Conservation (phyloP, 2,113 vertebrate species). For the Pontoporia blainvillei region DNA sequence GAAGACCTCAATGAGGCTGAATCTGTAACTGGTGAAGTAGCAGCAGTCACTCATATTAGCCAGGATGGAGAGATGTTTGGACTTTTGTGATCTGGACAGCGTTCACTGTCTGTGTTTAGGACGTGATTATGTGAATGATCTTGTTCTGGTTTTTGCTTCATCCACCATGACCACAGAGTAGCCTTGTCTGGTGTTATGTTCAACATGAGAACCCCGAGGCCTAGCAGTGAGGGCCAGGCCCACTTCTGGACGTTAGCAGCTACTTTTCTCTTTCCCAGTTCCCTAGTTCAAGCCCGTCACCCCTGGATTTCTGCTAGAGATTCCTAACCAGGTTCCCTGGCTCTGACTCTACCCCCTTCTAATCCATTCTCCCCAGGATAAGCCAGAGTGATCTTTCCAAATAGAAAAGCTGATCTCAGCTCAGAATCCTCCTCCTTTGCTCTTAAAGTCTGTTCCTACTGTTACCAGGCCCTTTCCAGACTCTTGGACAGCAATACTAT, state of each 20-base stretch:
- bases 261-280: neutral
- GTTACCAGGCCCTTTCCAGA: no score
- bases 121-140: neutral
- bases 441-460: neutral
- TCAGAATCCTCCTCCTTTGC: neutral
- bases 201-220: neutral
- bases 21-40: neutral
- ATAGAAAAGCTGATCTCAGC: neutral
- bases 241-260: neutral
- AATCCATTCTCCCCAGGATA: neutral
- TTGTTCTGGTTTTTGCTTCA: neutral
- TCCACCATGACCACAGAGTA: neutral
- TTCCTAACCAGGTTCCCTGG: neutral
- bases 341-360: neutral
- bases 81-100: neutral
- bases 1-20: neutral
- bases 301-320: neutral
- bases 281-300: neutral
- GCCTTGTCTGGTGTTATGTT: neutral
- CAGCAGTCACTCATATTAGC: neutral
- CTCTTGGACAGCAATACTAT: no score
- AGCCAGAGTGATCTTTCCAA: neutral
- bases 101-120: neutral
- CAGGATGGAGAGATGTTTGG: neutral
- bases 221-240: no score